These are phyloP conservation scores for Pseudoips prasinana DNA, from an alignment of 2,888 invertebrate genomes.

Conservation along the genomic window DNA sequence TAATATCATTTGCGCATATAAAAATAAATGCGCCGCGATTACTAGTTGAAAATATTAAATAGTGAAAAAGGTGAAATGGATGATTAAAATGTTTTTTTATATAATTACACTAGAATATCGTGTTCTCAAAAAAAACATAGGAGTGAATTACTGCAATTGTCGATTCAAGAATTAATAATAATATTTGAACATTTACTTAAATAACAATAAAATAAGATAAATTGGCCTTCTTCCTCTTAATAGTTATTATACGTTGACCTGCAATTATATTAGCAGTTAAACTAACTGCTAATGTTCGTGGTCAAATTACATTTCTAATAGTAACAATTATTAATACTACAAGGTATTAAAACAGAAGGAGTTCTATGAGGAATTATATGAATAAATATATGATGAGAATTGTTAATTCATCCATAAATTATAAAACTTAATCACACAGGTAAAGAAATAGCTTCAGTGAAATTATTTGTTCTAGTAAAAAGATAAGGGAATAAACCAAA, in stretches of 20 bases:
- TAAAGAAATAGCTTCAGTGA: conserved; percentile 82
- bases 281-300: conserved; percentile 86
- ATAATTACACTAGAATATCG: conserved; percentile 86
- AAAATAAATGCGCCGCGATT: too few species aligned
- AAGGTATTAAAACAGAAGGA: conserved; percentile 84
- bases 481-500: conserved; percentile 87
- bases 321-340: conserved; percentile 89
- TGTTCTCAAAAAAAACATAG: conserved; percentile 84
- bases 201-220: conserved; percentile 50
- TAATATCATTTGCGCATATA: too few species aligned
- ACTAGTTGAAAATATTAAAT: too few species aligned
- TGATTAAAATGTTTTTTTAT: conserved; percentile 81
- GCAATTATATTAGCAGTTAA: conserved; percentile 90
- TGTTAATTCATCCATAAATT: too few species aligned
- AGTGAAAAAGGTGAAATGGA: conserved; percentile 84
- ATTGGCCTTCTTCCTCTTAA: conserved; percentile 64
- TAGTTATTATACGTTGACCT: conserved; percentile 85
- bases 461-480: conserved; percentile 86
- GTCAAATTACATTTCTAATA: conserved; percentile 87
- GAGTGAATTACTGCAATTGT: conserved; percentile 85
- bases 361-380: conserved; percentile 87
- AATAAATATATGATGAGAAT: too few species aligned
- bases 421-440: conserved; percentile 85
- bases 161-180: conserved; percentile 80
- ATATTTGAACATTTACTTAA: conserved; percentile 70